Evolutionary conservation across 2,888 invertebrate genomes (phyloP), one percentile per base, ranked within the genome.

Genomic region (Helleia helle): DNA sequence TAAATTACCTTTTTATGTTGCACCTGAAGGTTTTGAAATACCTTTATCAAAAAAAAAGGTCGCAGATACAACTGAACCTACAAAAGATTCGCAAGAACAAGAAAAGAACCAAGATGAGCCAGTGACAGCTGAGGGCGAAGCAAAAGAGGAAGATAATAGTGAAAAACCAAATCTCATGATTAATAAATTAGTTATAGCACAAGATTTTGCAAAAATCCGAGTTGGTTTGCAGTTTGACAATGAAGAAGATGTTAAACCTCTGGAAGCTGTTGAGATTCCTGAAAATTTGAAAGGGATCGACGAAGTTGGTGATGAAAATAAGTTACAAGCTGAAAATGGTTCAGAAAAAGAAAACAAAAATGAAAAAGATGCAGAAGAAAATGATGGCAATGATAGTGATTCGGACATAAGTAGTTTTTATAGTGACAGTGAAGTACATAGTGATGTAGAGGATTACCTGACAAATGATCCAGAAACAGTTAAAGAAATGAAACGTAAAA

Each of bases 1-100:
- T 3, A 97, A 96, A 74, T 79, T 99, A 40, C 98, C 99, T 1
- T 99, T 94, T 74, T 99, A 95, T 84, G 91, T 95, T 3, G 87
- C 91, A 31, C 98, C 98, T 9, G 92, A 93, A 53, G 93, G 93
- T 1, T 94, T 89, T 75, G 93, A 92, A 71, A 74, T 87, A 36
- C 92, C 93, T 2, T 71, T 89, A 49, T 71, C 86, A n/a, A 83
- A 86, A 47, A 55, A 59, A 40, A 59, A 53, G 36, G 62, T 62
- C 37, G 57, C 58, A 46, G 53, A 54, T 8, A 49, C 54, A 14
- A 62, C 64, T 37, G 56, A 58, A 44, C 30, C 49, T 7, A 63
- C 51, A 31, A 39, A 43, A 12, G 36, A 49, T 25, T 7, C 40
- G 26, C 34, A 44, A 28, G 56, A 57, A 55, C 59, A 62, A 40